phyloP scores from a whole-genome alignment of 2,888 invertebrate species.

The Periphyllus acericola region DNA sequence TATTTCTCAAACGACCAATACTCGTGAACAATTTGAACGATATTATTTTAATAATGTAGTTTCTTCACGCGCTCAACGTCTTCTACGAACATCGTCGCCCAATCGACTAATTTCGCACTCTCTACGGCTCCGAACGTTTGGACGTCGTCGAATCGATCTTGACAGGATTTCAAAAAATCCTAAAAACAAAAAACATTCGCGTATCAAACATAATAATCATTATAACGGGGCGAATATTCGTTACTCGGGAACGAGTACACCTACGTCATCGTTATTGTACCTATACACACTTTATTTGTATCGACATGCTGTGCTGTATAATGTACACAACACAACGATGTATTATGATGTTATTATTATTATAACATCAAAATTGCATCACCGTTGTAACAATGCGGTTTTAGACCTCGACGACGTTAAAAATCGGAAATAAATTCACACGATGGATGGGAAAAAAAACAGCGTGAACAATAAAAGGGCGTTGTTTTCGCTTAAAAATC shows the following conservation, averaged over 20 bases:
- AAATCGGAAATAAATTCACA: not conserved
- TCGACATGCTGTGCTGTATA: no score
- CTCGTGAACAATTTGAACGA: not conserved
- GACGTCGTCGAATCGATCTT: not conserved
- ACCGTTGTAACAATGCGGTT: no score
- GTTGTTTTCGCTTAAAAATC: not conserved
- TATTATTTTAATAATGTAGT: not conserved
- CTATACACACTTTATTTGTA: no score
- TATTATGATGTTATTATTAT: no score
- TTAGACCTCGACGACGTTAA: not conserved
- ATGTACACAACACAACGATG: no score
- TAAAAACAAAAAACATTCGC: not conserved
- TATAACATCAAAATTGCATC: no score
- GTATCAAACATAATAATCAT: no score
- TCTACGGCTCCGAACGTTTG: not conserved
- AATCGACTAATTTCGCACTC: conserved; percentile 17
- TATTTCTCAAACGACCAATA: not conserved
- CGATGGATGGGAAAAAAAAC: not conserved
- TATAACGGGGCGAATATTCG: no score
- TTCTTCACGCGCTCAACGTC: conserved; percentile 6
- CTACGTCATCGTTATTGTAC: no score
- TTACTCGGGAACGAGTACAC: no score
- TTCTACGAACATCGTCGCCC: not conserved
- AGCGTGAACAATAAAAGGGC: not conserved
- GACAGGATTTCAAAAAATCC: not conserved